These are phyloP conservation scores for Actinia tenebrosa DNA, from an alignment of 64 coral and sea anemone species.

Conservation along the genomic window DNA sequence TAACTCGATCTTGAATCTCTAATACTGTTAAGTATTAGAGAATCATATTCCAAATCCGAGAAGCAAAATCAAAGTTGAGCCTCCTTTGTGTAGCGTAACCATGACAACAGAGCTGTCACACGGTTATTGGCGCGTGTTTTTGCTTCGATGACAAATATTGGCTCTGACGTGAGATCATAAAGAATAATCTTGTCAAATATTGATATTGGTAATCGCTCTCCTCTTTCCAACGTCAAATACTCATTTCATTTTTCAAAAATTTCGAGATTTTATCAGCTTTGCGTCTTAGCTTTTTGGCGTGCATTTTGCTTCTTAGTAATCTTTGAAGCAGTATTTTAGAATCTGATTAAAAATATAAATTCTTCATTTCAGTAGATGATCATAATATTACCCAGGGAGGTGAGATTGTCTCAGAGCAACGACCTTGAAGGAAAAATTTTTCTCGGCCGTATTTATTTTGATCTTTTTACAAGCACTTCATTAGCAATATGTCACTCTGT, in stretches of 20 bases:
- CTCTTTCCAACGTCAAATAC: background rate
- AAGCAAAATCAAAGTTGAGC: background rate
- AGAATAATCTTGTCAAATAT: slow-evolving; percentile 10
- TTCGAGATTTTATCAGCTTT: background rate
- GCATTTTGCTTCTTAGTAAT: background rate
- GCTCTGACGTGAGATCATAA: background rate
- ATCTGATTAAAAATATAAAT: background rate
- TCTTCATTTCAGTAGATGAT: background rate
- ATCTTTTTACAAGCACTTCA: background rate
- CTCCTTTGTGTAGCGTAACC: background rate
- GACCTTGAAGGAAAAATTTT: background rate
- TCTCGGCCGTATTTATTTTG: background rate
- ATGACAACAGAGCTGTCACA: background rate
- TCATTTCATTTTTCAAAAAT: background rate
- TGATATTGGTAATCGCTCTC: slow-evolving; percentile 6
- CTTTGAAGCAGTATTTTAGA: background rate
- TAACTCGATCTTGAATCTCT: no score
- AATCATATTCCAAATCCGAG: no score
- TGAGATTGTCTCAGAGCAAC: background rate
- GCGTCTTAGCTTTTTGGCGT: background rate
- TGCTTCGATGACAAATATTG: background rate
- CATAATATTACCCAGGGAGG: background rate
- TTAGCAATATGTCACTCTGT: background rate
- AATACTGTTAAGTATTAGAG: no score
- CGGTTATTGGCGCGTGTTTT: background rate